A percentile compares a stretch with the other conserved stretches of the same genome.
Conservation (phyloP, 2,113 vertebrate species). For the Megaceryle torquata region DNA sequence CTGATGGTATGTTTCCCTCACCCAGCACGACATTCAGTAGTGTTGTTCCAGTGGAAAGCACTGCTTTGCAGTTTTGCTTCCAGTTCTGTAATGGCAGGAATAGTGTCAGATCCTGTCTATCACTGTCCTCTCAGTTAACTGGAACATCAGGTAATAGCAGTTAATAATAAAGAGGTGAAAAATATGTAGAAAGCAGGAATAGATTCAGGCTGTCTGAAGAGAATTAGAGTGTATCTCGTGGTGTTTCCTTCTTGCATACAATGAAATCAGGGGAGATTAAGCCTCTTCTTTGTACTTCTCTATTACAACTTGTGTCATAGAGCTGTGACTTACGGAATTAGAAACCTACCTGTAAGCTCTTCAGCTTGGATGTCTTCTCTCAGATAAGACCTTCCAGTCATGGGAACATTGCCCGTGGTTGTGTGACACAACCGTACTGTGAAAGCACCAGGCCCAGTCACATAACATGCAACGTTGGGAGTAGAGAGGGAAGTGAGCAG, state of each 20-base stretch:
- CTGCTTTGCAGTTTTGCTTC: neutral
- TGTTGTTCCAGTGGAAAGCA: neutral
- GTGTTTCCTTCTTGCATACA: neutral
- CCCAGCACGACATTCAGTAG: neutral
- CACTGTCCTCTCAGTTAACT: neutral
- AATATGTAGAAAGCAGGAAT: neutral
- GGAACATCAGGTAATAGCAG: neutral
- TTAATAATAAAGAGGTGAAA: neutral
- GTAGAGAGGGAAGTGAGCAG: neutral
- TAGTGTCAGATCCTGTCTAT: neutral
- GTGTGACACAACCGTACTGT: neutral
- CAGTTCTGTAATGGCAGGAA: neutral
- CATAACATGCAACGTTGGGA: rapidly evolving
- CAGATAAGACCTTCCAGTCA: neutral
- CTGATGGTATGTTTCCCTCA: neutral
- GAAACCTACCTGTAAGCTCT: neutral
- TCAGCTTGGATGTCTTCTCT: neutral
- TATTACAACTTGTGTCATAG: neutral
- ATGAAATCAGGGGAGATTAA: neutral
- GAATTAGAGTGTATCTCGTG: neutral
- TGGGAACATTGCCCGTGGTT: neutral
- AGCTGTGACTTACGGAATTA: neutral
- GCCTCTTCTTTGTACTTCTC: neutral
- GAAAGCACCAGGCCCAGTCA: neutral
- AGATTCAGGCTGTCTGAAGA: neutral